Percentiles rank a stretch among this genome's conserved stretches.
phyloP scores from a whole-genome alignment of 2,797 vertebrate genomes.

The Ispidina lecontei region DNA sequence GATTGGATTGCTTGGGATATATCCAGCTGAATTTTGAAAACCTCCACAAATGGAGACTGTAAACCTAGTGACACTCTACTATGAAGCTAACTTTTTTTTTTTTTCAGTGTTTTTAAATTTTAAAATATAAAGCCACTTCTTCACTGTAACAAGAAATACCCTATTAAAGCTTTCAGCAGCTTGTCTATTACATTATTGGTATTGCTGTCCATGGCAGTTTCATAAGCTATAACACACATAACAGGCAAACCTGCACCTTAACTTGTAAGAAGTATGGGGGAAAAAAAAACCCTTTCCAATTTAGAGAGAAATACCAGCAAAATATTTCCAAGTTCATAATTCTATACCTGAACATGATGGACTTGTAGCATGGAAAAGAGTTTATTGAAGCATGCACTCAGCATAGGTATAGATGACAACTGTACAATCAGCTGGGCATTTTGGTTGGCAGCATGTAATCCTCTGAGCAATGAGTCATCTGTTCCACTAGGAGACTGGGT shows the following conservation, averaged over 20 bases:
- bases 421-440: conserved; percentile 85
- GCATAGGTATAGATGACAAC: conserved; percentile 93
- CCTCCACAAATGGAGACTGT: neutral
- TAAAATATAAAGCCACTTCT: neutral
- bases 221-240: neutral
- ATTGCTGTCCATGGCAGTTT: neutral
- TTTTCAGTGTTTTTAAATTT: neutral
- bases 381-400: conserved; percentile 97
- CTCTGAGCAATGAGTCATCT: conserved; percentile 92
- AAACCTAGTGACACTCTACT: neutral
- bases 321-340: neutral
- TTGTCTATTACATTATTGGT: neutral
- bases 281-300: neutral
- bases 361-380: conserved; percentile 98
- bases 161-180: neutral
- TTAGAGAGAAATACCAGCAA: neutral
- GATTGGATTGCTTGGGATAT: rapidly evolving
- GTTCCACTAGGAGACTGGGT: conserved; percentile 91
- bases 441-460: conserved; percentile 87
- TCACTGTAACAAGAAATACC: neutral
- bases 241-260: neutral
- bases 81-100: neutral
- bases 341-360: conserved; percentile 94
- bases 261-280: neutral
- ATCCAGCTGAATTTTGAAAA: neutral